phyloP scores from a whole-genome alignment of 2,888 invertebrate genomes.

The Hydrotaea cyrtoneurina region DNA sequence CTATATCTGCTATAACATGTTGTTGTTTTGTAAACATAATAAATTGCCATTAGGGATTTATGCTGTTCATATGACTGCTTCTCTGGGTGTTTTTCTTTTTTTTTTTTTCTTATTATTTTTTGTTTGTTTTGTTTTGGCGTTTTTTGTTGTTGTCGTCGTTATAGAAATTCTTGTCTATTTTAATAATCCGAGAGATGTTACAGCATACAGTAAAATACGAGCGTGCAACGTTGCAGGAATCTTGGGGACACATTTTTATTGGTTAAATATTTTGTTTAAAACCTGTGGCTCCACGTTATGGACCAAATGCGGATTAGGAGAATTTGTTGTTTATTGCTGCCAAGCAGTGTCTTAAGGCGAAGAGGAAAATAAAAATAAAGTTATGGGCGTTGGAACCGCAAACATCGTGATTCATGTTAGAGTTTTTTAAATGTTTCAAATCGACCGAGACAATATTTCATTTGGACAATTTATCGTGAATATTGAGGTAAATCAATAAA shows the following conservation, averaged over 20 bases:
- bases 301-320: background rate
- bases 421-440: too few relatives aligned
- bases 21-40: conserved; percentile 57
- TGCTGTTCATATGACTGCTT: conserved; percentile 42
- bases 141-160: too few relatives aligned
- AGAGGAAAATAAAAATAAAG: too few relatives aligned
- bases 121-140: conserved; percentile 12
- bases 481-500: too few relatives aligned
- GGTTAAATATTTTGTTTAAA: background rate
- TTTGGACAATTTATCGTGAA: too few relatives aligned
- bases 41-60: conserved; percentile 62
- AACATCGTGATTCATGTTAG: too few relatives aligned
- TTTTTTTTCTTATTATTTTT: background rate
- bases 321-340: background rate
- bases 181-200: conserved; percentile 46
- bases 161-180: conserved; percentile 56
- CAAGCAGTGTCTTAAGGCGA: too few relatives aligned
- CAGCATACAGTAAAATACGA: background rate
- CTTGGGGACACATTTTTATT: background rate
- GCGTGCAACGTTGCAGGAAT: background rate
- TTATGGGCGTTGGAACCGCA: too few relatives aligned
- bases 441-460: too few relatives aligned
- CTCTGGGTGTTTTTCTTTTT: background rate
- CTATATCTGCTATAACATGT: conserved; percentile 51
- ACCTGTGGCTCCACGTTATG: background rate